Conservation (phyloP, 2,797 vertebrate species). For the Eupleurogrammus muticus region DNA sequence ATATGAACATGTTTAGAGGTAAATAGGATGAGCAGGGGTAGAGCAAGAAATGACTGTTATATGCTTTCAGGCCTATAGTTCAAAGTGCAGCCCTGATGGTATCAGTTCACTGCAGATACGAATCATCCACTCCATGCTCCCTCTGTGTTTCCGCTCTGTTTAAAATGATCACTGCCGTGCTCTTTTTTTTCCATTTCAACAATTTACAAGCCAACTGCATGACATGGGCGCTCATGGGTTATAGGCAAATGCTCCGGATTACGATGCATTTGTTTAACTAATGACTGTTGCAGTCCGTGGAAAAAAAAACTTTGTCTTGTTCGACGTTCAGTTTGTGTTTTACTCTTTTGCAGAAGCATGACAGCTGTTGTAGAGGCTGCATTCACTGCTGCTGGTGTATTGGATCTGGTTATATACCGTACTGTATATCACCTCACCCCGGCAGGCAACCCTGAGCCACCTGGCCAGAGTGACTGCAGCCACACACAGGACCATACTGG, state of each 20-base stretch:
- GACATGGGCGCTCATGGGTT: background rate
- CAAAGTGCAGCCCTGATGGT: conserved; percentile 46
- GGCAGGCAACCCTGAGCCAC: conserved; percentile 21
- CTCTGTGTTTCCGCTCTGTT: conserved; percentile 23
- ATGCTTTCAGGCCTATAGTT: background rate
- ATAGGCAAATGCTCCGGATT: background rate
- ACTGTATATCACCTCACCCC: conserved; percentile 8
- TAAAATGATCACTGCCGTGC: background rate
- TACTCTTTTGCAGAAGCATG: too few relatives aligned
- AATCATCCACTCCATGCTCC: background rate
- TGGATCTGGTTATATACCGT: background rate
- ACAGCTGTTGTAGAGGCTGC: background rate
- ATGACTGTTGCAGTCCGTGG: too few relatives aligned
- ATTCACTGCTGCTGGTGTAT: background rate
- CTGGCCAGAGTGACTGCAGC: conserved; percentile 26
- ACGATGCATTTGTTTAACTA: background rate
- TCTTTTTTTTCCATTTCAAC: conserved; percentile 7
- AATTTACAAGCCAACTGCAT: background rate
- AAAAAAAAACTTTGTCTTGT: too few relatives aligned
- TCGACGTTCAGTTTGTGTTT: too few relatives aligned
- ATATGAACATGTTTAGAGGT: conserved; percentile 46
- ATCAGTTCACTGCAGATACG: conserved; percentile 16
- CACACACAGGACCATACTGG: conserved; percentile 40
- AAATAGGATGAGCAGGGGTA: background rate
- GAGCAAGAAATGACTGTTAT: background rate